These are phyloP conservation scores for Cyprinodon variegatus DNA, from an alignment of 2,113 vertebrate genomes.

Conservation along the genomic window DNA sequence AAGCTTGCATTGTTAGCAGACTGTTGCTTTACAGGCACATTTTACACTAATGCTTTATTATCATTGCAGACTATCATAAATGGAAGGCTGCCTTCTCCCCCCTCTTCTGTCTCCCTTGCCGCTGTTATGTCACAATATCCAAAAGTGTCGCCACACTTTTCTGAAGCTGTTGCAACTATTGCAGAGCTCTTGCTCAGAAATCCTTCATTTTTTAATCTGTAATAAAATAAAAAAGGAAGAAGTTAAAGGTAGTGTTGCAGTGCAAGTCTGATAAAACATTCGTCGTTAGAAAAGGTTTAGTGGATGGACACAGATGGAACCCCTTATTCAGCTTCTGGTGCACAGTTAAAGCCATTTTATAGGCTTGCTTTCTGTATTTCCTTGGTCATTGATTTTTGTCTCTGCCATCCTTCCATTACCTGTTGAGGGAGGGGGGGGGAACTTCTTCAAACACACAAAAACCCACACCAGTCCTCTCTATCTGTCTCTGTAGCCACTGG, in stretches of 20 bases:
- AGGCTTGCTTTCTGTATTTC: constrained; percentile 70
- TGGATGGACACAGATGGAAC: constrained; percentile 40
- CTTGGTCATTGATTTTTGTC: constrained; percentile 78
- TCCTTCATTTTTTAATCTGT: constrained; percentile 22
- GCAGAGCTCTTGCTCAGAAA: constrained; percentile 41
- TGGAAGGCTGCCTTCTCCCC: constrained; percentile 6
- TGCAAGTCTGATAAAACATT: constrained; percentile 53
- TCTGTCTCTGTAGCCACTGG: constrained; percentile 65
- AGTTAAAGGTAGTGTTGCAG: constrained; percentile 6
- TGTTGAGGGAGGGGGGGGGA: constrained; percentile 74
- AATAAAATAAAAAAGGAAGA: neutral
- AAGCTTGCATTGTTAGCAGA: constrained; percentile 70
- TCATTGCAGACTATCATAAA: constrained; percentile 67
- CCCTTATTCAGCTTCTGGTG: constrained; percentile 61
- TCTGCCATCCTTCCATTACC: constrained; percentile 75
- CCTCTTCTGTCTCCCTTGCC: neutral
- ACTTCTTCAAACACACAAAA: constrained; percentile 53
- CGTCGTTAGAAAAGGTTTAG: constrained; percentile 44
- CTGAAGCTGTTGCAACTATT: constrained; percentile 44
- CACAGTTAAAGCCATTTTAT: constrained; percentile 74
- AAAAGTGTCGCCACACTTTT: constrained; percentile 46
- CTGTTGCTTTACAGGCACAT: constrained; percentile 66
- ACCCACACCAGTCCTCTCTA: constrained; percentile 58
- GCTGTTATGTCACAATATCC: constrained; percentile 48
- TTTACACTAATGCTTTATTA: constrained; percentile 73